These are phyloP conservation scores for Australoheros scitulus DNA, from an alignment of 2,113 vertebrate species.

Conservation along the genomic window DNA sequence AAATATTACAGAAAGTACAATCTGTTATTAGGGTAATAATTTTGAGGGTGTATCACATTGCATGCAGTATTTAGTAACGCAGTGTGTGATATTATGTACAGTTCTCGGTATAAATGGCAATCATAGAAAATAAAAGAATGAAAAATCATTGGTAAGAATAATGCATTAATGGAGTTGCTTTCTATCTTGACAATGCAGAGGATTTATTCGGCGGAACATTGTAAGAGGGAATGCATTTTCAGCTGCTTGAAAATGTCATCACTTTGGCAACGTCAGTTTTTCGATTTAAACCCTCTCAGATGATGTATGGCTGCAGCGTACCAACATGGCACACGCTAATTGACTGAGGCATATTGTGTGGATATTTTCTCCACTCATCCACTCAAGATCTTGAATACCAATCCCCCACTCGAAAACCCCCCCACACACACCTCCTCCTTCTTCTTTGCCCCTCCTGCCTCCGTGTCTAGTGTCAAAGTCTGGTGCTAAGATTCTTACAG, in stretches of 20 bases:
- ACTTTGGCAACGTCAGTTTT: slow-evolving; percentile 64
- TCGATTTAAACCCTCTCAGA: slow-evolving; percentile 61
- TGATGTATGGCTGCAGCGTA: slow-evolving; percentile 60
- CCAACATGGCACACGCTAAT: slow-evolving; percentile 65
- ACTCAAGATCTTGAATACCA: slow-evolving; percentile 59
- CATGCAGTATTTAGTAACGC: background rate
- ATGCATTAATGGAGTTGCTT: slow-evolving; percentile 34
- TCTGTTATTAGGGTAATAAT: background rate
- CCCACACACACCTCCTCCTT: too few species aligned
- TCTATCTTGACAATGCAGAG: slow-evolving; percentile 43
- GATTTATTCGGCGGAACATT: slow-evolving; percentile 44
- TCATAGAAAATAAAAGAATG: slow-evolving; percentile 15
- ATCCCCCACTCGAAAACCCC: background rate
- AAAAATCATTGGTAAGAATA: slow-evolving; percentile 26
- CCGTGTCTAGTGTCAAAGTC: slow-evolving; percentile 38
- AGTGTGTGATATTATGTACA: background rate
- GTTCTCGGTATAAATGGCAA: slow-evolving; percentile 1
- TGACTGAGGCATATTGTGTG: slow-evolving; percentile 64
- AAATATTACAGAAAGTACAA: background rate
- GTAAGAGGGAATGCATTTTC: slow-evolving; percentile 43
- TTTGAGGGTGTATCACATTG: background rate
- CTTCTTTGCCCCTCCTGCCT: background rate
- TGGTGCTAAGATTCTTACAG: slow-evolving; percentile 54
- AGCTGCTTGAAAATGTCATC: slow-evolving; percentile 65
- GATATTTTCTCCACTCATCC: slow-evolving; percentile 56